A percentile compares a stretch with the other conserved stretches of the same genome.
phyloP scores from a whole-genome alignment of 2,888 invertebrate species.

The Microdon myrmicae region DNA sequence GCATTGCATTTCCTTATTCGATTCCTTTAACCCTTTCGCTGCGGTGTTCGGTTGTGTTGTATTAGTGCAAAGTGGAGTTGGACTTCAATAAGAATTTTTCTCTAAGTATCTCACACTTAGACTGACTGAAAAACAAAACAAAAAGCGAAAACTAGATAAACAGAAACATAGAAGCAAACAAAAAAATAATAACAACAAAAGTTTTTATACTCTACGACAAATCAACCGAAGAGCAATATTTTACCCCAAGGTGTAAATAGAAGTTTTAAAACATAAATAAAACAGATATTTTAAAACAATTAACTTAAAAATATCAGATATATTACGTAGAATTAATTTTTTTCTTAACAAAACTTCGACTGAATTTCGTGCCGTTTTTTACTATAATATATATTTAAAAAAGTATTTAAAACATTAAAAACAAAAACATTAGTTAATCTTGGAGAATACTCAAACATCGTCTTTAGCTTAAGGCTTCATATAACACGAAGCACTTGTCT shows the following conservation, averaged over 20 bases:
- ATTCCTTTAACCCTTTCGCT: constrained; percentile 30
- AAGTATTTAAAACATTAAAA: no score
- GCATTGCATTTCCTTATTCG: constrained; percentile 37
- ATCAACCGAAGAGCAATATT: constrained; percentile 49
- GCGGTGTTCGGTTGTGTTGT: constrained; percentile 48
- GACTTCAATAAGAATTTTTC: constrained; percentile 33
- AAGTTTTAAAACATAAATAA: constrained; percentile 15
- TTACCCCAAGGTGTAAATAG: constrained; percentile 12
- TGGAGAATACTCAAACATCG: no score
- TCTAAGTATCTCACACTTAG: not conserved
- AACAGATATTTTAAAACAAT: constrained; percentile 8
- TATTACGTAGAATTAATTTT: no score
- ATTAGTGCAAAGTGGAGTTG: constrained; percentile 43
- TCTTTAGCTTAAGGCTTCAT: no score
- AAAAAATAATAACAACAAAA: no score
- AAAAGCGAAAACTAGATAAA: not conserved
- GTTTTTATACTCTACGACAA: constrained; percentile 36
- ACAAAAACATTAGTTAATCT: no score
- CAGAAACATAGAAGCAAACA: no score
- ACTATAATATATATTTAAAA: no score
- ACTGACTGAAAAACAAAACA: not conserved
- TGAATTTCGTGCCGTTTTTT: constrained; percentile 51
- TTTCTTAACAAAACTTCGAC: constrained; percentile 46
- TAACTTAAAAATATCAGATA: constrained; percentile 10
- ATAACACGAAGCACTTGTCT: no score